phyloP scores from a whole-genome alignment of 1,140 invertebrate genomes.

The Danaus melanippus region DNA sequence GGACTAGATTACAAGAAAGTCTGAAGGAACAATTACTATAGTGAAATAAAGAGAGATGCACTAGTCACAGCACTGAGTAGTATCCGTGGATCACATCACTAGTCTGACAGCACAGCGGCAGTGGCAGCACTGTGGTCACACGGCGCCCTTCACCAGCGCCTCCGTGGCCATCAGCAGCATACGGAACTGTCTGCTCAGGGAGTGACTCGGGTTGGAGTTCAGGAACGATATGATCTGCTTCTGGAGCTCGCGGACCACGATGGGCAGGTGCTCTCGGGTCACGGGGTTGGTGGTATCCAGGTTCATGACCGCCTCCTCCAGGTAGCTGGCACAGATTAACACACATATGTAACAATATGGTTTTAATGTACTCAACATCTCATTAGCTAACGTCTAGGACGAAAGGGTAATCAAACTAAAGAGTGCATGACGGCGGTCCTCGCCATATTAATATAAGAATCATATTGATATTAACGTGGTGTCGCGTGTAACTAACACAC shows the following conservation, averaged over 20 bases:
- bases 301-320: conserved; percentile 90
- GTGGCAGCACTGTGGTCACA: conserved; percentile 31
- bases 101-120: conserved; percentile 17
- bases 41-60: conserved; percentile 4
- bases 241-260: conserved; percentile 83
- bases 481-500: too few species aligned
- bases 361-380: too few species aligned
- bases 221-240: conserved; percentile 83
- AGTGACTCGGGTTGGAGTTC: conserved; percentile 77
- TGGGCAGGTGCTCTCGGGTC: conserved; percentile 86
- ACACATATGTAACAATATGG: too few species aligned
- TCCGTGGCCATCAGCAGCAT: conserved; percentile 87
- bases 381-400: too few species aligned
- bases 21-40: background rate
- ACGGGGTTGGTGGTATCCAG: conserved; percentile 83
- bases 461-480: too few species aligned
- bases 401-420: too few species aligned
- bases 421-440: too few species aligned
- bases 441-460: too few species aligned
- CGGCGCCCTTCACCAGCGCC: conserved; percentile 59
- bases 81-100: conserved; percentile 2
- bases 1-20: too few species aligned
- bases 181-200: conserved; percentile 79
- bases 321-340: conserved; percentile 75
- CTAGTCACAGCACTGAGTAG: conserved; percentile 9